Conservation (phyloP, 2,797 vertebrate species). For the Cottoperca gobio region DNA sequence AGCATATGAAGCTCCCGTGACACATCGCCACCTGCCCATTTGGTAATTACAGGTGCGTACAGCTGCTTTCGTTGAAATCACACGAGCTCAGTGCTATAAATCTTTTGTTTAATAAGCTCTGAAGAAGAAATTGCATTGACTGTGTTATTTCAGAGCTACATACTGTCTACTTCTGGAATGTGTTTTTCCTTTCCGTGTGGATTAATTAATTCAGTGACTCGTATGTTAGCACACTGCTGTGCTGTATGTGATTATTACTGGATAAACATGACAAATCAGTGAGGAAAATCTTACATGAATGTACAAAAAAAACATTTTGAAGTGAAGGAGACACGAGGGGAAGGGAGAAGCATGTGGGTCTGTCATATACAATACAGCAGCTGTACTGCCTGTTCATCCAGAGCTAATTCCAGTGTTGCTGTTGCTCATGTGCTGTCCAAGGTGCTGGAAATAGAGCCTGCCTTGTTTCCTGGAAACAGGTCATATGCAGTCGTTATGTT, state of each 20-base stretch:
- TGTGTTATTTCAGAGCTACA: not conserved
- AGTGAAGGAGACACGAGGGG: not conserved
- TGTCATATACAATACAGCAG: not conserved
- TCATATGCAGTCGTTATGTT: slow-evolving; percentile 59
- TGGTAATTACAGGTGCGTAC: slow-evolving; percentile 53
- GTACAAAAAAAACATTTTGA: not conserved
- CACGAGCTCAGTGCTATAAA: not conserved
- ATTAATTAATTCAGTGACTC: slow-evolving; percentile 16
- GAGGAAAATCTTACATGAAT: not conserved
- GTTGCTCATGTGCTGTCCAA: slow-evolving; percentile 64
- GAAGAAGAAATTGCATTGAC: not conserved
- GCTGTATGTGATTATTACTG: not conserved
- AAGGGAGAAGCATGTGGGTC: not conserved
- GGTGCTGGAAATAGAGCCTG: slow-evolving; percentile 75
- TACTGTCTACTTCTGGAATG: not conserved
- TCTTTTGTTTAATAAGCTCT: slow-evolving; percentile 2
- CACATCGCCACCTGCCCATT: slow-evolving; percentile 56
- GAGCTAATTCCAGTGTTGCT: slow-evolving; percentile 44
- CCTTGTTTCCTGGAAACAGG: slow-evolving; percentile 72
- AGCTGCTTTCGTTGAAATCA: slow-evolving; percentile 29
- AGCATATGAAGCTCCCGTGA: slow-evolving; percentile 28
- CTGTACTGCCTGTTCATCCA: slow-evolving; percentile 12
- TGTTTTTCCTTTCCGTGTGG: not conserved
- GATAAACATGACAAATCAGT: not conserved
- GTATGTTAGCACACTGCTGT: not conserved